A percentile compares a stretch with the other conserved stretches of the same genome.
phyloP scores from a whole-genome alignment of 2,797 vertebrate genomes.

The Tenualosa ilisha region DNA sequence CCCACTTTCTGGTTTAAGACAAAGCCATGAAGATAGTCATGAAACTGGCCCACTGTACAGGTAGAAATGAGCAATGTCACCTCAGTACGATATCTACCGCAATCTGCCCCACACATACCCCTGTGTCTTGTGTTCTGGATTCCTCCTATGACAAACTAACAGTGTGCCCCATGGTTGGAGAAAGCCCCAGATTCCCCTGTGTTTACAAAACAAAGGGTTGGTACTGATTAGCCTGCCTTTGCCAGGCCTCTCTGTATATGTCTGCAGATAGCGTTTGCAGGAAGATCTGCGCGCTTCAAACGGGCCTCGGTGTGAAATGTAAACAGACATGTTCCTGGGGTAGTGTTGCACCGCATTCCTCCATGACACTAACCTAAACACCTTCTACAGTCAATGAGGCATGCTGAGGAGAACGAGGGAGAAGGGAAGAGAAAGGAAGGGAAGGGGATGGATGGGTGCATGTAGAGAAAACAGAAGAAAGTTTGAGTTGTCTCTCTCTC shows the following conservation, averaged over 20 bases:
- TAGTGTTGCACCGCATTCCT: conserved; percentile 65
- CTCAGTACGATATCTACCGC: neutral
- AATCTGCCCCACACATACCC: neutral
- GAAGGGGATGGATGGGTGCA: conserved; percentile 46
- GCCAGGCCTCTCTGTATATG: conserved; percentile 59
- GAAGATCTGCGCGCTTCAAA: conserved; percentile 57
- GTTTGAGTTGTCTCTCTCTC: conserved; percentile 24
- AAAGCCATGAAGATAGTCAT: neutral
- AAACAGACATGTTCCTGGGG: conserved; percentile 56
- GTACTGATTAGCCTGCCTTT: conserved; percentile 64
- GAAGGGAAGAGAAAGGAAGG: conserved; percentile 54
- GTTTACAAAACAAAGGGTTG: conserved; percentile 68
- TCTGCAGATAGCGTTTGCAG: conserved; percentile 64
- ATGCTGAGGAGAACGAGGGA: conserved; percentile 54
- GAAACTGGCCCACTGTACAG: neutral
- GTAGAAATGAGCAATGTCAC: neutral
- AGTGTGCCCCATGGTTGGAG: conserved; percentile 48
- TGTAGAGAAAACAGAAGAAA: conserved; percentile 65
- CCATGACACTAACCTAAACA: conserved; percentile 72
- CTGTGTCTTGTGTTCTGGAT: neutral
- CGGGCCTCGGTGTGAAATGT: conserved; percentile 61
- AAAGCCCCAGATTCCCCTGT: conserved; percentile 46
- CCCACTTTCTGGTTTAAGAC: neutral
- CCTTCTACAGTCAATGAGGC: conserved; percentile 7
- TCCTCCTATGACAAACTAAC: conserved; percentile 25